Evolutionary conservation across 2,797 vertebrate species (phyloP), one percentile per base, ranked within the genome.

Genomic region (Sebastes nivosus): DNA sequence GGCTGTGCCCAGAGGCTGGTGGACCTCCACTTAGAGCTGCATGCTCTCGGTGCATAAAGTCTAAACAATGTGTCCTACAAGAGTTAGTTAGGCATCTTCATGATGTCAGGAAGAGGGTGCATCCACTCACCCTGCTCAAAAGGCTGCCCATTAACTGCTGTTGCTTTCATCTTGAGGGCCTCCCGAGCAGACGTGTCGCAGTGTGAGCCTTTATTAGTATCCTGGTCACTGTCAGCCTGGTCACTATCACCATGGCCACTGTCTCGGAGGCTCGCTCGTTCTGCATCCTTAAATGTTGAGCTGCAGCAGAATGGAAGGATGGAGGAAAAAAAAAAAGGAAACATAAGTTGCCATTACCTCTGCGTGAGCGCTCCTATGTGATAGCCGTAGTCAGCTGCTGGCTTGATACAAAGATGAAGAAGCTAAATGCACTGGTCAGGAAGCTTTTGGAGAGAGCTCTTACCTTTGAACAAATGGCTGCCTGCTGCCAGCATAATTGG

Each of bases 381-480:
- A 89, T 81, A 82, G 75, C 65, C 73, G 76, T 59, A 84, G 82
- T 87, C 86, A 87, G 82, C 72, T 84, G 75, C 69, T 84, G 76
- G 80, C 80, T 77, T 82, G 86, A 88, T 91, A 85, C 36, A 77
- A 90, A 90, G 77, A 89, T 85, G 81, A 83, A 79, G 79, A 88
- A 71, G 78, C 81, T 84, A 83, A 88, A 89, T 94, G 94, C 93
- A 95, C 95, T 95, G 95, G 94, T 94, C 92, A 96, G 95, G 95
- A 94, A 92, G 85, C 89, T 94, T 96, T 95, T 95, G 95, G 95
- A 96, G 96, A 95, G 90, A 96, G 95, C 94, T 95, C 97, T 99
- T 99, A 99, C 98, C 98, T 99, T 97, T 99, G 98, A 97, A 99
- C 98, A 97, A 99, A 99, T 95, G 98, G 98, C 96, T 99, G 98